Conservation (phyloP, 2,888 invertebrate species). For the Lasius fuliginosus region DNA sequence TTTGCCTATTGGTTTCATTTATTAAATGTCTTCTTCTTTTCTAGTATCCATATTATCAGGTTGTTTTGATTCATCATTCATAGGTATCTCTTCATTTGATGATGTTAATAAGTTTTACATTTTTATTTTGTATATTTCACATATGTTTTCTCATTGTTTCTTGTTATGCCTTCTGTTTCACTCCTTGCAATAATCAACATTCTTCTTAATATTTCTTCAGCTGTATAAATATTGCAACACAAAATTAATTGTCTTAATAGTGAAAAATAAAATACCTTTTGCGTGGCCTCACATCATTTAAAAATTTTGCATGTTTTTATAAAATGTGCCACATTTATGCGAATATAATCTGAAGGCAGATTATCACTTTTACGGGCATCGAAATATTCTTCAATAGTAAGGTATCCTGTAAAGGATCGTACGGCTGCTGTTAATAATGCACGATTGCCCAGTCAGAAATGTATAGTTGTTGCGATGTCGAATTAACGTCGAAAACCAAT, state of each 20-base stretch:
- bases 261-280: constrained; percentile 32
- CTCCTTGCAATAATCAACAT: background rate
- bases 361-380: constrained; percentile 40
- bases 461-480: too few species aligned
- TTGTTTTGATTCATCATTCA: background rate
- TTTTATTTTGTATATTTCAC: background rate
- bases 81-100: background rate
- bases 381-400: constrained; percentile 64
- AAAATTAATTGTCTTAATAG: constrained; percentile 16
- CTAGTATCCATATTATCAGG: background rate
- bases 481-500: too few species aligned
- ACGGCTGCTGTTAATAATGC: constrained; percentile 68
- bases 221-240: background rate
- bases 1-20: constrained; percentile 3
- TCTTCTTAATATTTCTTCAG: constrained; percentile 6
- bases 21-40: background rate
- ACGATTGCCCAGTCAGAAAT: constrained; percentile 27
- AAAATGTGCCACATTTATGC: constrained; percentile 15
- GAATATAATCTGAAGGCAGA: background rate
- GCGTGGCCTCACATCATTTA: background rate
- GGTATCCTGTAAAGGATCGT: constrained; percentile 59
- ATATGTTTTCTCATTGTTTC: background rate
- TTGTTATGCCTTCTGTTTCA: background rate
- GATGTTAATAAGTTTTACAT: background rate
- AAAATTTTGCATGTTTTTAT: constrained; percentile 15